Base-by-base conservation (phyloP, 2,113 vertebrate species). In the Anser brachyrhynchus region DNA sequence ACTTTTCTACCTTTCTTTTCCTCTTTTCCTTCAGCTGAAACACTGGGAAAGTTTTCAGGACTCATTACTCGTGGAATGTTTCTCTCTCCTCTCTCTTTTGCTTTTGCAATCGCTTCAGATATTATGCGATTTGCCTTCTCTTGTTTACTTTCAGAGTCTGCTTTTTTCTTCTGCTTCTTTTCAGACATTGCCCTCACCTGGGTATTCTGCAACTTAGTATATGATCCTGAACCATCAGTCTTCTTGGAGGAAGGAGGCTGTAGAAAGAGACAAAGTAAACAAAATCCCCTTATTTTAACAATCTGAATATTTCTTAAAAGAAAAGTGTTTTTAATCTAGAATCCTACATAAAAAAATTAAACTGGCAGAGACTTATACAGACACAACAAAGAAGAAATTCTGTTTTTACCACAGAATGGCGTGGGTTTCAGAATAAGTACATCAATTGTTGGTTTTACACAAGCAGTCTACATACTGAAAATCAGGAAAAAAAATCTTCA, bases 111-210 rank as follows among this genome's bases (percentile, higher is more conserved):
- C 33, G 99, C 99, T 97, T 99, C 99, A 4, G 99, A 99, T 98
- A 99, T 99, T 95, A 99, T 99, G 93, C 99, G 98, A 96, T 99
- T 99, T 62, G 99, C 99, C 97, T 99, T 99, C 97, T 99, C 99
- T 97, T 99, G 99, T 96, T 99, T 99, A 97, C 99, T 99, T 97
- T 98, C 99, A 5, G 98, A 98, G 97, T 99, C 99, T 95, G 97
- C 95, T 92, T 98, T 98, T 96, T 97, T 98, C 98, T 98, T 98
- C 97, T 98, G 98, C 83, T 98, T 98, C 93, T 98, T 97, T 95
- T 98, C 98, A 96, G 99, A 96, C 98, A 98, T 16, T 95, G 98
- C 83, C 97, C 99, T 99, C 98, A 99, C 97, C 97, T 98, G 98
- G 93, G 99, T 98, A 98, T 99, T 99, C 97, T 99, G 98, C 97